Base-by-base conservation (phyloP, 1,140 invertebrate genomes). In the Conus ventricosus region DNA sequence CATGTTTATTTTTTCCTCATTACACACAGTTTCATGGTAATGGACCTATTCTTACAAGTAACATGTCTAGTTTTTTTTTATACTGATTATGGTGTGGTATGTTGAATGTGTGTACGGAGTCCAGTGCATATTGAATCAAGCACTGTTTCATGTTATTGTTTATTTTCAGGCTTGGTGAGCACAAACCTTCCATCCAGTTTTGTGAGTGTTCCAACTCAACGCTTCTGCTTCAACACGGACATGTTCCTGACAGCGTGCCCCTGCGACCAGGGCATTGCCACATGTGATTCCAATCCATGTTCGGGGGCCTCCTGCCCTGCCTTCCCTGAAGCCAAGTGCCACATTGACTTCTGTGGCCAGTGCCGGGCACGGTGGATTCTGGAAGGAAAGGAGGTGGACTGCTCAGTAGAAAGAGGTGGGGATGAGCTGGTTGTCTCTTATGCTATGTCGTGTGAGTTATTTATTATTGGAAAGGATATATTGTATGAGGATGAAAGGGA, bases 181-280 rank as follows among this genome's bases (percentile, higher is more conserved):
- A 88, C 87, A 23, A 71, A 91, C 20, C 78, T 87, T 11, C 88
- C 90, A 63, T 88, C 84, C 25, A 87, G 90, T 10, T 76, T 90
- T 20, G 89, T 89, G 71, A 87, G 87, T 57, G 5, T 91, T 5
- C 89, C 91, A 1, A 87, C 91, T 0, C 85, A 89, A 15, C 89
- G 91, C 5, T 93, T 94, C 88, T 94, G 93, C 87, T 92, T 94
- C 85, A 91, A 92, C 71, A 91, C 91, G 8, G 84, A 88, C n/a
- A 88, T 91, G 17, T 92, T 92, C 81, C 89, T 93, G 23, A 90
- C 90, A 6, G 87, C 90, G 4, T 94, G 93, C 90, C 25, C 87
- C 1, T 94, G 93, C 90, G 87, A 91, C 15, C 39, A 60, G 17
- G 83, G 60, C 17, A 84, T 91, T 15, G 90, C 91, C 11, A 87